Conservation (phyloP, 2,888 invertebrate species). For the Cerastis rubricosa region DNA sequence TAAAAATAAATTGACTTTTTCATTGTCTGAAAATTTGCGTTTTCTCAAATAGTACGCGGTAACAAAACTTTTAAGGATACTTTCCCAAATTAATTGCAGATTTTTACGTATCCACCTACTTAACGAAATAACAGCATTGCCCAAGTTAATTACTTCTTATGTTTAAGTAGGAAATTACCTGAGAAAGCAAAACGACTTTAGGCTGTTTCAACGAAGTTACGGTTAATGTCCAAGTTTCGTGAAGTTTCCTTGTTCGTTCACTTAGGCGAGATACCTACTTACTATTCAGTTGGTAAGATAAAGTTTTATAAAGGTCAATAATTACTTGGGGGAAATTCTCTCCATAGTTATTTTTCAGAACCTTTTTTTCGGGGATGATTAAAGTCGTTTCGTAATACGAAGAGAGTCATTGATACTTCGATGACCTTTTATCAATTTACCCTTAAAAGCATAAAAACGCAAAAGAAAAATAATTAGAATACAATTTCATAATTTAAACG, state of each 20-base stretch:
- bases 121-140: slow-evolving; percentile 1
- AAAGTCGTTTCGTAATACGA: background rate
- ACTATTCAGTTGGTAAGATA: background rate
- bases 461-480: no score
- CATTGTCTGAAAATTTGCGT: background rate
- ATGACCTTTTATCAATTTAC: background rate
- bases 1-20: no score
- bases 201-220: slow-evolving; percentile 35
- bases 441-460: background rate
- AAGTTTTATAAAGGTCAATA: slow-evolving; percentile 2
- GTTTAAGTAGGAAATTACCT: slow-evolving; percentile 33
- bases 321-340: background rate
- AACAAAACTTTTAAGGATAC: background rate
- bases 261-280: background rate
- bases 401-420: background rate
- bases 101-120: background rate
- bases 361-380: background rate
- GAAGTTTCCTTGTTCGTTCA: slow-evolving; percentile 34
- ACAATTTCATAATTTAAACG: background rate
- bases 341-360: background rate
- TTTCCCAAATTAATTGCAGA: background rate
- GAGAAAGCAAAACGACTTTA: slow-evolving; percentile 19
- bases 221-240: slow-evolving; percentile 34
- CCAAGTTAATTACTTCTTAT: slow-evolving; percentile 2
- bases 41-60: background rate